Evolutionary conservation across 1,140 invertebrate genomes (phyloP), one percentile per base, ranked within the genome.

Genomic region (Drosophila sucinea): DNA sequence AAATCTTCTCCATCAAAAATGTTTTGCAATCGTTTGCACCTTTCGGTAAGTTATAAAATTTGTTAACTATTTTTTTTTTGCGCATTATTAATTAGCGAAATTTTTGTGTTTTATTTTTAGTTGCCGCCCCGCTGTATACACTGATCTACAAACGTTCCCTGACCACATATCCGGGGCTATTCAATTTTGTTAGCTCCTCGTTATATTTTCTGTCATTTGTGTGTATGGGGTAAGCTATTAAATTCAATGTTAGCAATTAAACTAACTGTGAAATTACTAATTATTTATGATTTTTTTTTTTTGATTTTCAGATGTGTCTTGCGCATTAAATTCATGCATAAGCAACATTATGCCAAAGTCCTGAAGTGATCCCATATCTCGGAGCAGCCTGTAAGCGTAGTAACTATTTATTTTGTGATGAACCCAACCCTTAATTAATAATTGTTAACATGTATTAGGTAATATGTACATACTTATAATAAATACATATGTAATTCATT

Each of bases 1-100:
- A 94, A 91, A 93, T 95, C 33, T 95, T 95, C 74, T 94, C 95
- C 0, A 90, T 95, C 27, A 94, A 94, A 90, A 94, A 94, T 41
- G 93, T 93, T 8, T 85, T 95, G 35, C 95, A 96, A 87, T 94
- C 94, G 8, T 82, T 95, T 44, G 92, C 93, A 40, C 94, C 94
- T 23, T 91, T 96, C 10, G 79, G 82, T 86, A 68, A 79, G 82
- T 17, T 1, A 7, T 33, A 67, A 27, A 44, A 40, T 47, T 60
- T 35, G n/a, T 61, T 8, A 27, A 44, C 32, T 11, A 29, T 41
- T 17, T 29, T 23, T 56, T 23, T 56, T 64, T 38, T 30, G 4
- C 5, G 4, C 5, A 30, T 65, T 51, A 70, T 65, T 80, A 70
- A 79, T 65, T 61, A 32, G 55, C 72, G n/a, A 66, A 60, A 54